Conservation (phyloP, 1,140 invertebrate species). For the Trichonephila clavipes region DNA sequence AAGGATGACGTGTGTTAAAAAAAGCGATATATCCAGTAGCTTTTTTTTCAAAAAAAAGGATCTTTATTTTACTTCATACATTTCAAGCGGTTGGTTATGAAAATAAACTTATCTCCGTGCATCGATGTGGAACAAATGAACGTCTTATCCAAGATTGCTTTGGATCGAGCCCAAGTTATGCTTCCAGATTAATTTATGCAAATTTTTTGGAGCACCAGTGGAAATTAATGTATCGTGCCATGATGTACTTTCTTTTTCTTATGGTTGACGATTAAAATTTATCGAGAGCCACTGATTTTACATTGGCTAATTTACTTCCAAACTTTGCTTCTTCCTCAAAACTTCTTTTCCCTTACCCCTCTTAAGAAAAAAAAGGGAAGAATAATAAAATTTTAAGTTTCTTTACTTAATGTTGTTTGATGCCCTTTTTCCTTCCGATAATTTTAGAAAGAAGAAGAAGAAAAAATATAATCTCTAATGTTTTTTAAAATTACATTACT, state of each 20-base stretch:
- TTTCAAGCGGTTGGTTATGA: constrained; percentile 30
- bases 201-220: constrained; percentile 22
- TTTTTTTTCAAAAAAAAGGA: not conserved
- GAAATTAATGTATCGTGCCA: constrained; percentile 59
- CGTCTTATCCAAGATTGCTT: constrained; percentile 50
- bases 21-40: not conserved
- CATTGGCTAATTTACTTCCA: constrained; percentile 1
- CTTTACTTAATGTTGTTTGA: not conserved
- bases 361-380: not conserved
- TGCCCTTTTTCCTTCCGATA: not conserved
- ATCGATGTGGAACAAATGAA: constrained; percentile 39
- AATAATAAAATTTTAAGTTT: not conserved
- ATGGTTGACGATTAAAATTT: constrained; percentile 53
- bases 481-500: not conserved
- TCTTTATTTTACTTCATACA: not conserved
- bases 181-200: constrained; percentile 58
- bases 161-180: constrained; percentile 40
- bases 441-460: not conserved
- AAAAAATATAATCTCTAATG: not conserved
- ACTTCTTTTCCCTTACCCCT: not conserved
- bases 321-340: not conserved
- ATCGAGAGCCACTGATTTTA: constrained; percentile 31
- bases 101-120: constrained; percentile 60
- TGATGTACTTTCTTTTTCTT: constrained; percentile 51
- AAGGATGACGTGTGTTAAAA: not conserved